phyloP scores from a whole-genome alignment of 2,797 vertebrate species.

The Pelodytes ibericus region DNA sequence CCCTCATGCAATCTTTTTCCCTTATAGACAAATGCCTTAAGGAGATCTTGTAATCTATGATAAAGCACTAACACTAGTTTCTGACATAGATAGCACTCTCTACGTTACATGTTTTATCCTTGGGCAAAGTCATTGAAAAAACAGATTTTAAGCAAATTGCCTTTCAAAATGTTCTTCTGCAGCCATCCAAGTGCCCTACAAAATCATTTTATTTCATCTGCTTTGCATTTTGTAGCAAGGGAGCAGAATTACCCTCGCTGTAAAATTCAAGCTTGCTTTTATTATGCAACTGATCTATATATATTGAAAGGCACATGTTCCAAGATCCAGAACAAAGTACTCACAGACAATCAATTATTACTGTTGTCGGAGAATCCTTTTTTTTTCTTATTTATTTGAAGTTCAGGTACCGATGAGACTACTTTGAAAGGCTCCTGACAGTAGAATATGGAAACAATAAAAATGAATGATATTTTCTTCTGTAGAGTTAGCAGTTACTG shows the following conservation, averaged over 20 bases:
- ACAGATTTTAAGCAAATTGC: constrained; percentile 56
- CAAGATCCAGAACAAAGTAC: constrained; percentile 6
- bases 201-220: constrained; percentile 2
- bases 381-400: constrained; percentile 15
- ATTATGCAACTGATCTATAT: background rate
- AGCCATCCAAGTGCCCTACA: constrained; percentile 59
- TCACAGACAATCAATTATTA: constrained; percentile 26
- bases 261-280: background rate
- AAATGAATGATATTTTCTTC: constrained; percentile 47
- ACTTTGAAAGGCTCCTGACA: constrained; percentile 42
- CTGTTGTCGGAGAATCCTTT: constrained; percentile 1
- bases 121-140: constrained; percentile 72
- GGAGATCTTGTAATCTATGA: constrained; percentile 69
- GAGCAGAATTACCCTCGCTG: background rate
- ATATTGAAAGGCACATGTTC: background rate
- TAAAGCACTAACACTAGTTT: constrained; percentile 68
- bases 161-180: constrained; percentile 60
- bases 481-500: constrained; percentile 23
- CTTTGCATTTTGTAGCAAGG: background rate
- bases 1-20: constrained; percentile 64
- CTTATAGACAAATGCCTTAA: constrained; percentile 67
- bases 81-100: constrained; percentile 63
- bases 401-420: constrained; percentile 20
- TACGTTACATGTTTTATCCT: constrained; percentile 66
- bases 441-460: constrained; percentile 43